These are phyloP conservation scores for Listronotus bonariensis DNA, from an alignment of 1,140 invertebrate genomes.

Conservation along the genomic window DNA sequence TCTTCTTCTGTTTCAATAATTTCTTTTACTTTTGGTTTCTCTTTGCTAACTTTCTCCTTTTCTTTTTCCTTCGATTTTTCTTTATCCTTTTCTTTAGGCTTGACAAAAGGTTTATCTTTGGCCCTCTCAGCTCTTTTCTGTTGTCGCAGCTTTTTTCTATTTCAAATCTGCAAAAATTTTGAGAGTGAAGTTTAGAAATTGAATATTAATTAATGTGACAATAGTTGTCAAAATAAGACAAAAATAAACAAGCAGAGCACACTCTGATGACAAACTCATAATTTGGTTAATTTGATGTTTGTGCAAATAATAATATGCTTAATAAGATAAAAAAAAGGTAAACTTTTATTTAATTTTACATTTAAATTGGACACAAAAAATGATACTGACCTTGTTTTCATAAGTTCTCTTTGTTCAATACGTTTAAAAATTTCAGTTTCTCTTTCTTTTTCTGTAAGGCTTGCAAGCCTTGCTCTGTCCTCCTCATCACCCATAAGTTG, in stretches of 20 bases:
- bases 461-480: conserved; percentile 84
- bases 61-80: conserved; percentile 7
- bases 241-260: conserved; percentile 19
- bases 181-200: neutral
- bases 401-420: conserved; percentile 89
- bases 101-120: conserved; percentile 60
- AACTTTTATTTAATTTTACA: neutral
- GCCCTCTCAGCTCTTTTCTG: conserved; percentile 82
- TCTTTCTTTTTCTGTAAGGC: conserved; percentile 95
- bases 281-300: too few relatives aligned
- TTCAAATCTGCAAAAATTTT: conserved; percentile 75
- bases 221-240: conserved; percentile 1
- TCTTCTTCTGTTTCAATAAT: neutral
- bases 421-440: conserved; percentile 97
- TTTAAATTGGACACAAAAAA: conserved; percentile 6
- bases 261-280: neutral
- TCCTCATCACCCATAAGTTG: conserved; percentile 97
- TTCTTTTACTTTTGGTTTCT: conserved; percentile 52
- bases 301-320: too few relatives aligned
- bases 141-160: conserved; percentile 92
- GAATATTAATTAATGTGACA: conserved; percentile 3
- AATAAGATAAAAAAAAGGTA: too few relatives aligned
- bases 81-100: conserved; percentile 57
- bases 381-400: conserved; percentile 76
- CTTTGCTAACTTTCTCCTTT: conserved; percentile 32